These are phyloP conservation scores for Pluvialis apricaria DNA, from an alignment of 2,113 vertebrate genomes.

Conservation along the genomic window DNA sequence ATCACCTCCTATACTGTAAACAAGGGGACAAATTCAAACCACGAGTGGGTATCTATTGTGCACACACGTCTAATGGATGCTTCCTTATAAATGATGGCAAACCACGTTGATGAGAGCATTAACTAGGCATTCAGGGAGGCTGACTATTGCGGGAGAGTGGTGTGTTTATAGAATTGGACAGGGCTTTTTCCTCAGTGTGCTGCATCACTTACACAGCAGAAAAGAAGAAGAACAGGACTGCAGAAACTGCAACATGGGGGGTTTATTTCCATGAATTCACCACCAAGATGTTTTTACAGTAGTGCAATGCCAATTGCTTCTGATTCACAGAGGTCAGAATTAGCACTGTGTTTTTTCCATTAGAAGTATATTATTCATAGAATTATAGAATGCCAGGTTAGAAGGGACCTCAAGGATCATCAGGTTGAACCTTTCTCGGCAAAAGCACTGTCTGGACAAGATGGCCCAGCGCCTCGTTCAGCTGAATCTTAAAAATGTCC, in stretches of 20 bases:
- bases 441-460: background rate
- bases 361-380: background rate
- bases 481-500: background rate
- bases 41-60: background rate
- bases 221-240: background rate
- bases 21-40: background rate
- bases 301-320: background rate
- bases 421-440: background rate
- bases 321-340: background rate
- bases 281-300: background rate
- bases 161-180: background rate
- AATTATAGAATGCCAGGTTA: background rate
- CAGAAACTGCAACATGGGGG: accelerated
- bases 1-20: background rate
- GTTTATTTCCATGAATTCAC: background rate
- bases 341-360: background rate
- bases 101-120: background rate
- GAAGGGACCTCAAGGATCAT: background rate
- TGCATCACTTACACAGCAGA: background rate
- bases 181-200: background rate
- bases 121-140: background rate
- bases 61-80: accelerated
- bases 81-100: background rate
- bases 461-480: background rate
- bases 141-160: background rate